Conservation (phyloP, 1,140 invertebrate genomes). For the Heliothis virescens region DNA sequence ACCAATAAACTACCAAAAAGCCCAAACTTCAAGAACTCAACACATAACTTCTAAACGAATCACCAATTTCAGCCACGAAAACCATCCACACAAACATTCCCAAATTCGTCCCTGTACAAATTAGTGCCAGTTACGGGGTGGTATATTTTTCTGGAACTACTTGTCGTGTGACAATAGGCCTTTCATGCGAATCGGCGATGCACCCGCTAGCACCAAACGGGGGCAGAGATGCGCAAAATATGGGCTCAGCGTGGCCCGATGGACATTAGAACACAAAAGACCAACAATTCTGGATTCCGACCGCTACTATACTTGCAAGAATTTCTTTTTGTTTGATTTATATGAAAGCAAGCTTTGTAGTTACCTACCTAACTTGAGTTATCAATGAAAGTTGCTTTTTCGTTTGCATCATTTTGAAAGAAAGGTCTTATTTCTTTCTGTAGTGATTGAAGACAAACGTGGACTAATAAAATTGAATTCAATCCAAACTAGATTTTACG, state of each 20-base stretch:
- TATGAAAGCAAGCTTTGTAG: conserved; percentile 30
- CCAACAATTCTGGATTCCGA: conserved; percentile 12
- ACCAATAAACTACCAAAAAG: neutral
- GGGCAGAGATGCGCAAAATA: conserved; percentile 71
- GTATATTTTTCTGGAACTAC: conserved; percentile 76
- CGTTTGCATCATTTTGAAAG: neutral
- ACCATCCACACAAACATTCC: neutral
- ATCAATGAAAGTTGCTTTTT: conserved; percentile 39
- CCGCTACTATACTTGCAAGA: conserved; percentile 9
- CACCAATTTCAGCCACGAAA: neutral
- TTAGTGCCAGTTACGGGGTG: conserved; percentile 78
- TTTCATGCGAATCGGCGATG: conserved; percentile 59
- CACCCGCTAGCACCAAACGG: conserved; percentile 60
- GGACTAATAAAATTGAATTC: too few species aligned
- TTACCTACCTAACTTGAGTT: neutral
- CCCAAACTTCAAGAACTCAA: conserved; percentile 5
- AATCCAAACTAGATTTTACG: too few species aligned
- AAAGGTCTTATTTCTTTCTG: neutral
- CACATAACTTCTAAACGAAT: neutral
- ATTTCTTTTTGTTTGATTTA: conserved; percentile 19
- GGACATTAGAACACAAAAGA: conserved; percentile 59
- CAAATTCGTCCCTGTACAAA: conserved; percentile 70
- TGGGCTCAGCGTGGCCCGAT: conserved; percentile 51
- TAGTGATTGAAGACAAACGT: too few species aligned
- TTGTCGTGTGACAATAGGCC: conserved; percentile 72